Evolutionary conservation across 2,888 invertebrate genomes (phyloP), one percentile per base, ranked within the genome.

Genomic region (Argyresthia goedartella): DNA sequence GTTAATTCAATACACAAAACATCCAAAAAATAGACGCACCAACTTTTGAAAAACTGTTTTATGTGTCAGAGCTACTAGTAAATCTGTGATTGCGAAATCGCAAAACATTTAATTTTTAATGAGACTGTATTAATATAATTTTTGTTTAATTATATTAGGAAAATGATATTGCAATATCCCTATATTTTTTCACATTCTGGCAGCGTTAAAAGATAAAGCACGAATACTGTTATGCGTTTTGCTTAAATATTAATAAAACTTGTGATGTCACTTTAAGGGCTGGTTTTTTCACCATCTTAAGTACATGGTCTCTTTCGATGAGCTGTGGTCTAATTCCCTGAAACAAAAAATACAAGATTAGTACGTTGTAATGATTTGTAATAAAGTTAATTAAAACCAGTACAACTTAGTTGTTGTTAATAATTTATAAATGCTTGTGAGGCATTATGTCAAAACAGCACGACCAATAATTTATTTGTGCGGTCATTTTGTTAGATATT

Each of bases 261-360:
- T 4, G 10, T 7, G 15, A 35, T 44, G 4, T 45, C 25, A 48
- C 8, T 41, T 46, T 47, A 39, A 15, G n/a, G 14, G n/a, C 16
- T 49, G 16, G 10, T 25, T n/a, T 39, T 6, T 62, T 82, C 76
- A 84, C 81, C 80, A 82, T 69, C 79, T 69, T 65, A 76, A 62
- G 59, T 73, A 76, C 66, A 69, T 73, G 74, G 82, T 79, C 79
- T 84, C 84, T 73, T 80, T 82, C 54, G 71, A 69, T 58, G 74
- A 62, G 64, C 71, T 81, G 74, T 77, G 74, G 63, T 86, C 84
- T 63, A 81, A 78, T 73, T 77, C 82, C 76, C 86, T 86, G 86
- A 53, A 86, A 86, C 77, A 79, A 80, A 64, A 57, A 60, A 13
- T 15, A 14, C 4, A 15, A 9, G 14, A 14, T 8, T 44, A 44